These are phyloP conservation scores for Scrobipalpa costella DNA, from an alignment of 2,888 invertebrate species.

Conservation along the genomic window DNA sequence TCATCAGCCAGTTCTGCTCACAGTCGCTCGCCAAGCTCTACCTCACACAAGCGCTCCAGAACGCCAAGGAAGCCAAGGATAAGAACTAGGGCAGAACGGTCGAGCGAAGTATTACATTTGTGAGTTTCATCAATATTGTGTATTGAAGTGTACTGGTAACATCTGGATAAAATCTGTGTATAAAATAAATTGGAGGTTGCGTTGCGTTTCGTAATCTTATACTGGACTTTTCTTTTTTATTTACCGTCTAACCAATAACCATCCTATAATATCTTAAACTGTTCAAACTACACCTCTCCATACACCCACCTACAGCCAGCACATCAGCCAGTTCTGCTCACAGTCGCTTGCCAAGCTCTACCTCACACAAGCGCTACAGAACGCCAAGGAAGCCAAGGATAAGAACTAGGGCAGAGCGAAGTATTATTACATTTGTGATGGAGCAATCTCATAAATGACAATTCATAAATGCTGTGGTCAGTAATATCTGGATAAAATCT, in stretches of 20 bases:
- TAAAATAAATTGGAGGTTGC: not conserved
- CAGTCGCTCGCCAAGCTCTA: constrained; percentile 98
- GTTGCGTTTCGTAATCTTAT: not conserved
- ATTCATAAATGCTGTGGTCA: too few relatives aligned
- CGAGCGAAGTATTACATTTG: constrained; percentile 47
- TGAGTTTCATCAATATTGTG: constrained; percentile 23
- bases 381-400: too few relatives aligned
- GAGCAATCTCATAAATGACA: too few relatives aligned
- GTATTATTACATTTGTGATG: too few relatives aligned
- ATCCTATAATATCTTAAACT: too few relatives aligned
- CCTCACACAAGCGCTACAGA: too few relatives aligned
- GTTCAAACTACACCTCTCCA: not conserved
- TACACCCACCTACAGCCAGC: too few relatives aligned
- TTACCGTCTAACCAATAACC: too few relatives aligned
- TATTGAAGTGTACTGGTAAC: not conserved
- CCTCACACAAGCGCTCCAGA: constrained; percentile 96
- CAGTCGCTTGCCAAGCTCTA: too few relatives aligned
- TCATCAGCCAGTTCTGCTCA: constrained; percentile 97
- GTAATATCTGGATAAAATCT: too few relatives aligned
- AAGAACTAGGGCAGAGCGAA: too few relatives aligned
- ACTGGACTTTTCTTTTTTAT: not conserved
- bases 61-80: constrained; percentile 86
- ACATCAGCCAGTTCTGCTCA: too few relatives aligned
- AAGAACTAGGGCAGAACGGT: constrained; percentile 52
- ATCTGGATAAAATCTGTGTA: not conserved